Evolutionary conservation across 2,113 vertebrate genomes (phyloP).

Genomic region (Mus pahari): DNA sequence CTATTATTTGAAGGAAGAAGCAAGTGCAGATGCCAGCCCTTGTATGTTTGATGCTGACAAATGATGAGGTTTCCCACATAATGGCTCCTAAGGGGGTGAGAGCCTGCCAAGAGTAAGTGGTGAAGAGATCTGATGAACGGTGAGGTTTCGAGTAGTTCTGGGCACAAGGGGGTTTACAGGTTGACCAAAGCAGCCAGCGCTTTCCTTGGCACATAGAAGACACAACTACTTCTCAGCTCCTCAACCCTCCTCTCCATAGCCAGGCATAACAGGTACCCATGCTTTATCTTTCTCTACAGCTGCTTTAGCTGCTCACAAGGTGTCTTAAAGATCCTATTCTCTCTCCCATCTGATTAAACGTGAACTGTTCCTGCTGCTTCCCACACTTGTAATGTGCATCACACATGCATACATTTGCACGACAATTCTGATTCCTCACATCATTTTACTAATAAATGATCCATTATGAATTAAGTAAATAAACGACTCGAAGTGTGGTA

Average conservation of each 20-base stretch:
- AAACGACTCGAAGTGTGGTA: background rate
- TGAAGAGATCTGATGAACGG: background rate
- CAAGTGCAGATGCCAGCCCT: background rate
- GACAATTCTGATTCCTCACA: slow-evolving; percentile 23
- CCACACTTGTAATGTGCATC: slow-evolving; percentile 9
- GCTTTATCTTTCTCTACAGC: background rate
- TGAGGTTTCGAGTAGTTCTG: slow-evolving; percentile 26
- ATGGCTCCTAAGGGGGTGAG: background rate
- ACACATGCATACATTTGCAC: background rate
- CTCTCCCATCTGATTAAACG: background rate
- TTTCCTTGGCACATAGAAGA: background rate
- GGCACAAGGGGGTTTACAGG: background rate
- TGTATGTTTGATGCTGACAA: background rate
- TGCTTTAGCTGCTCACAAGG: background rate
- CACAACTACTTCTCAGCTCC: background rate
- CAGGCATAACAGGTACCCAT: background rate
- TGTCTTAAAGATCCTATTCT: background rate
- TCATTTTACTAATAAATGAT: slow-evolving; percentile 58
- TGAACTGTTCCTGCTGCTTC: background rate
- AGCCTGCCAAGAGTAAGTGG: background rate
- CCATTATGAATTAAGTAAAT: slow-evolving; percentile 56
- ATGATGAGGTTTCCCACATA: background rate
- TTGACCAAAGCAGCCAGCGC: background rate
- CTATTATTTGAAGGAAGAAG: background rate
- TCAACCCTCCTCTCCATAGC: background rate